Evolutionary conservation across 2,113 vertebrate genomes (phyloP), one percentile per base, ranked within the genome.

Genomic region (Lagopus leucura): DNA sequence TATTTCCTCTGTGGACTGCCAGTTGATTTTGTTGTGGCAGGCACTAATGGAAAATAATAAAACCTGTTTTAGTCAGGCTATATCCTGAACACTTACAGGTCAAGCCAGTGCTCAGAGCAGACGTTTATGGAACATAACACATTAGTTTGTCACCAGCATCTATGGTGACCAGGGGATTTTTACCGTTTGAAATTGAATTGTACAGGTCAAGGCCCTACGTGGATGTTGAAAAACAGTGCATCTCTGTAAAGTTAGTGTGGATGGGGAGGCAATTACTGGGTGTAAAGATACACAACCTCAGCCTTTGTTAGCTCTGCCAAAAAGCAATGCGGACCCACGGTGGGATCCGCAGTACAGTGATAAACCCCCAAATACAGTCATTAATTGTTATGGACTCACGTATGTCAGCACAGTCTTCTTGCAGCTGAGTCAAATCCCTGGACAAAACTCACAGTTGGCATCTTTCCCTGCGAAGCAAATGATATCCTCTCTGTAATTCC

Each of bases 11-110:
- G 95, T 95, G 96, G 93, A 95, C 95, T 67, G 86, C 85, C 70
- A 11, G 78, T 95, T 98, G 97, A 96, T 97, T 97, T 98, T 94
- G 91, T 97, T 97, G 95, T 2, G 20, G 93, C 96, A 96, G 93
- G 88, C 96, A 94, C 94, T 97, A 98, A 97, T 97, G 97, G 97
- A 96, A 98, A 98, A 97, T 96, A 97, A 98, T 98, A 98, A 98
- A 98, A 96, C 88, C 94, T 84, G 95, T 97, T 98, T 98, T 97
- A 88, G 89, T 97, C 96, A 96, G 95, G 78, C 95, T 92, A 88
- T 95, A 97, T 97, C 94, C 97, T 97, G 96, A 98, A 96, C 96
- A 94, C 94, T 97, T 95, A 96, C 95, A 98, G 97, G 97, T 98
- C 97, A 98, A 97, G 95, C 90, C 96, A 96, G 67, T 89, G 90